A percentile compares a stretch with the other conserved stretches of the same genome.
Conservation (phyloP, 2,113 vertebrate genomes). For the Tringa solitaria region DNA sequence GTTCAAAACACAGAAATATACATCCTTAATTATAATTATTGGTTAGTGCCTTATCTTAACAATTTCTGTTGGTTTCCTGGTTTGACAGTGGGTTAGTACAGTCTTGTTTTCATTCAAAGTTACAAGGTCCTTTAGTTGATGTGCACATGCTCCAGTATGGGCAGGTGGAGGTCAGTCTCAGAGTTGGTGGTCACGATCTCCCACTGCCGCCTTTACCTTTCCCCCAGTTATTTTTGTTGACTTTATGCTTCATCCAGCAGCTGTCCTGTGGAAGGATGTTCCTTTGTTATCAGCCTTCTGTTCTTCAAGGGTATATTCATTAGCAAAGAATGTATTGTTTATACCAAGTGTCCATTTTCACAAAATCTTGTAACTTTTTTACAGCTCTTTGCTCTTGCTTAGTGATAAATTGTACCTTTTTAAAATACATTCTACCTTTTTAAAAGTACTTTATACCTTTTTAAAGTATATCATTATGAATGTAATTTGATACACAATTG, state of each 20-base stretch:
- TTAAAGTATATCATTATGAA: neutral
- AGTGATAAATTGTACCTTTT: neutral
- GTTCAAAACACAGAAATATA: neutral
- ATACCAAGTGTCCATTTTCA: neutral
- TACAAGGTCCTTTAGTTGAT: neutral
- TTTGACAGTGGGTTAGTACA: neutral
- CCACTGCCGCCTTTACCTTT: neutral
- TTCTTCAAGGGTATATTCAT: neutral
- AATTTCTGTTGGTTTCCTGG: neutral
- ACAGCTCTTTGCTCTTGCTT: neutral
- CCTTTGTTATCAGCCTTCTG: neutral
- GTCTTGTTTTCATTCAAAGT: neutral
- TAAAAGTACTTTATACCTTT: neutral
- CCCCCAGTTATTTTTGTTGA: neutral
- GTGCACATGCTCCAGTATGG: neutral
- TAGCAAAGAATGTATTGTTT: neutral
- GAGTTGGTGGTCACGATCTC: neutral
- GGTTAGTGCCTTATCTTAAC: neutral
- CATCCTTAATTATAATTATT: neutral
- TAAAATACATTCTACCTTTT: neutral
- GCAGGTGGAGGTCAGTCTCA: neutral
- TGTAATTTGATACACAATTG: neutral
- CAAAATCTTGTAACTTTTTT: neutral
- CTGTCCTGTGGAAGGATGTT: neutral
- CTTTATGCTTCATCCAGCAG: neutral